Base-by-base conservation (phyloP, 2,797 vertebrate species). In the Salarias fasciatus region DNA sequence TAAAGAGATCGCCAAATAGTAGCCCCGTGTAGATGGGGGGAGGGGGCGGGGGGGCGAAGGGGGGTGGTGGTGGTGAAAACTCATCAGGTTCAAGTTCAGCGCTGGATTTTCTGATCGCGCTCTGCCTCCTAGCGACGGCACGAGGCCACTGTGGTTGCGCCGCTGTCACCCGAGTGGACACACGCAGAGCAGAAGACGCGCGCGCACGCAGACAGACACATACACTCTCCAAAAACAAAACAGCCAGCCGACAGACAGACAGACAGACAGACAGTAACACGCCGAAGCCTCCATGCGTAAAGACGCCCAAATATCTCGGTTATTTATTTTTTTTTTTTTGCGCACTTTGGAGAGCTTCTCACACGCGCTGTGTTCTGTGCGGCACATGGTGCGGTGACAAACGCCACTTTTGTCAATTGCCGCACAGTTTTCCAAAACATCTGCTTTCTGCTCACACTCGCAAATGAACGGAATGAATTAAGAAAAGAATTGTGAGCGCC, bases 51-150 rank as follows among this genome's bases (percentile, higher is more conserved):
- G n/a, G 82, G 86, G 88, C 78, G 75, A 70, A 86, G n/a, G n/a
- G n/a, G n/a, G n/a, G n/a, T n/a, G n/a, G n/a, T n/a, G n/a, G n/a
- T n/a, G n/a, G n/a, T 87, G 91, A n/a, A 92, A 94, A 92, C 88
- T 86, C 92, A 92, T 94, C 93, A 93, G 94, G 95, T 94, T 95
- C 93, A 92, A 94, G 93, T 94, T 93, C 91, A 91, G 78, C 60
- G 66, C 57, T 61, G 77, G 91, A 91, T 96, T 96, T 95, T 92
- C 92, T 95, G 95, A 96, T 95, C 96, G 91, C 90, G 90, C 88
- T 95, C 94, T 97, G 96, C 96, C 96, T 95, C 96, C 96, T 98
- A 97, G 96, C 93, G 96, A 95, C 92, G 72, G 79, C 72, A 64
- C 60, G 49, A 51, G 69, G 85, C 63, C 85, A 90, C 82, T 63